phyloP scores from a whole-genome alignment of 2,888 invertebrate genomes.

The Epistrophella euchroma region DNA sequence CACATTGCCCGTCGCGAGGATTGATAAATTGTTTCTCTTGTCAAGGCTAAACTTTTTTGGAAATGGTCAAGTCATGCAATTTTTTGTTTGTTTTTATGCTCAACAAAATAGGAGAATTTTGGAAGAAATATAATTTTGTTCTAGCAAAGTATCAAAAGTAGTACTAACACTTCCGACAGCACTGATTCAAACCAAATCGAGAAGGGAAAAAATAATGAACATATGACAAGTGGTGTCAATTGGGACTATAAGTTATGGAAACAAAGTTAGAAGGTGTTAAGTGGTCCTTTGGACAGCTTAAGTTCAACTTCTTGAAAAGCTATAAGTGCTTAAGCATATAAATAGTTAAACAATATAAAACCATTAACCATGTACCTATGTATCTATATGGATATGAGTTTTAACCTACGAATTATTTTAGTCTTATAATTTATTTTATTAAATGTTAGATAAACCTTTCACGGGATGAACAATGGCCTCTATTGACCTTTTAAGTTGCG shows the following conservation, averaged over 20 bases:
- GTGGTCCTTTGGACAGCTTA: slow-evolving; percentile 22
- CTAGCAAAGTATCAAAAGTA: not conserved
- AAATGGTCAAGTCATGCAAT: too few relatives aligned
- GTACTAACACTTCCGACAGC: not conserved
- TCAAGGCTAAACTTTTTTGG: too few relatives aligned
- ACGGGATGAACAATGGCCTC: not conserved
- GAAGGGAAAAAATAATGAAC: not conserved
- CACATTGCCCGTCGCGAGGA: too few relatives aligned
- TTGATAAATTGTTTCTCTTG: too few relatives aligned
- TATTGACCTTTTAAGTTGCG: slow-evolving; percentile 19
- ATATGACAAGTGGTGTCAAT: slow-evolving; percentile 33
- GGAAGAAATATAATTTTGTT: too few relatives aligned
- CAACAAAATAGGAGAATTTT: too few relatives aligned
- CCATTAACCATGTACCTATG: not conserved
- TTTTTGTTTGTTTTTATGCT: too few relatives aligned
- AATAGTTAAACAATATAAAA: not conserved
- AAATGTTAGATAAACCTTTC: slow-evolving; percentile 8
- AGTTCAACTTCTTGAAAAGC: slow-evolving; percentile 20
- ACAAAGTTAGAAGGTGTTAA: slow-evolving; percentile 43
- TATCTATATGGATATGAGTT: not conserved
- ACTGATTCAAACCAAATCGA: not conserved
- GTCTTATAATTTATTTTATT: not conserved
- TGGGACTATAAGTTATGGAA: slow-evolving; percentile 4
- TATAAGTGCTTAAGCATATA: too few relatives aligned
- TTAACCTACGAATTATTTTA: slow-evolving; percentile 1